Base-by-base conservation (phyloP, 2,113 vertebrate genomes). In the Crypturellus undulatus region DNA sequence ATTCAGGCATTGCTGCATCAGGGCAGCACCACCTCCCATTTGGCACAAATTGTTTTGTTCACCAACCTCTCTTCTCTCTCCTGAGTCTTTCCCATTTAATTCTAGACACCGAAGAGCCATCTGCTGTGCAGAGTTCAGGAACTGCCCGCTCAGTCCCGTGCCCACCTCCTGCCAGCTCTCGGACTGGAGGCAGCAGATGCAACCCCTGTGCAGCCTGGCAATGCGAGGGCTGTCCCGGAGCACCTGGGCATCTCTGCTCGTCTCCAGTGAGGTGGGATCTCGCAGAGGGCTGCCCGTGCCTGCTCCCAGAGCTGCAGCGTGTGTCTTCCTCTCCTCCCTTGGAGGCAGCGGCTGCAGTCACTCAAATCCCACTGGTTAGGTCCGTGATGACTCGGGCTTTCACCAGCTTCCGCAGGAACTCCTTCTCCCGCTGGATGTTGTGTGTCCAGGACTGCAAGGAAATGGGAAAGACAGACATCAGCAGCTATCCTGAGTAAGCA, bases 371-470 rank as follows among this genome's bases (percentile, higher is more conserved):
- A 62, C 98, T 99, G 93, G 98, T 99, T 67, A 99, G 97, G 98
- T 99, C 99, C 87, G 98, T 98, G 97, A 99, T 99, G 89, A 99
- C 98, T 26, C 96, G 98, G 51, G 99, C 99, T 97, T 98, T 99
- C 90, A 99, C 99, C 97, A 99, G 97, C 96, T 99, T 99, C 91
- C 98, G 97, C 70, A 99, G 98, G 96, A 99, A 99, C 91, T 99
- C 99, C 93, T 99, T 99, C 97, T 99, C 99, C 95, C 99, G 98
- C 81, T 98, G 98, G 95, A 99, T 99, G 93, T 99, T 99, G 98
- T 99, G 99, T 5, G 99, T 99, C 99, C 99, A 99, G 38, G 99
- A 99, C 99, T 99, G 96, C 19, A 96, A 97, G 71, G 82, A 71
- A 89, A 92, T 34, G 43, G 96, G 94, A 92, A 9, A 86, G 63